Conservation (phyloP, 1,140 invertebrate species). For the Episyrphus balteatus region DNA sequence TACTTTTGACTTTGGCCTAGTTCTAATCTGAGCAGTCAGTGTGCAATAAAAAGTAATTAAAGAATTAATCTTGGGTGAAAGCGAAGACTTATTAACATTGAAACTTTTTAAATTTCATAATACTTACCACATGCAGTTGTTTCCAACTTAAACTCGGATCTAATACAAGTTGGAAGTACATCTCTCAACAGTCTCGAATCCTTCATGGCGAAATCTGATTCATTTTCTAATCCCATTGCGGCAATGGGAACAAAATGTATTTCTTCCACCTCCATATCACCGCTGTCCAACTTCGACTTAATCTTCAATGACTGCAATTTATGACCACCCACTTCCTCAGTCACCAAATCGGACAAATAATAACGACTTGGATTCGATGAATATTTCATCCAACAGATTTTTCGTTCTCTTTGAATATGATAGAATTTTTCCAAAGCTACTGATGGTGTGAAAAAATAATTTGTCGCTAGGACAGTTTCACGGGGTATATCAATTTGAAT, state of each 20-base stretch:
- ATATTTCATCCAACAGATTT: constrained; percentile 68
- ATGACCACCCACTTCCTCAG: constrained; percentile 21
- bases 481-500: no score
- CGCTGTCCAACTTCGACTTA: constrained; percentile 12
- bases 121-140: constrained; percentile 18
- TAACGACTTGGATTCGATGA: constrained; percentile 54
- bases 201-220: constrained; percentile 6
- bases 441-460: constrained; percentile 18
- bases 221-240: not conserved
- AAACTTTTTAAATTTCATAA: not conserved
- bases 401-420: constrained; percentile 59
- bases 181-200: constrained; percentile 13
- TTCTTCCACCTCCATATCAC: constrained; percentile 14
- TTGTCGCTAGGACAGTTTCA: constrained; percentile 12
- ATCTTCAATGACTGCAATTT: constrained; percentile 24
- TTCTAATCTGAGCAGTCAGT: no score
- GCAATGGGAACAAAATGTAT: constrained; percentile 16
- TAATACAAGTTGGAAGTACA: constrained; percentile 15
- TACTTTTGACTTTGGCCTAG: no score
- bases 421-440: constrained; percentile 25
- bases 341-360: constrained; percentile 42
- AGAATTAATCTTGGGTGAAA: no score
- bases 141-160: constrained; percentile 24
- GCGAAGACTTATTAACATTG: no score
- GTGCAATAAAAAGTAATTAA: no score